Base-by-base conservation (phyloP, 2,113 vertebrate genomes). In the Hyaena hyaena region DNA sequence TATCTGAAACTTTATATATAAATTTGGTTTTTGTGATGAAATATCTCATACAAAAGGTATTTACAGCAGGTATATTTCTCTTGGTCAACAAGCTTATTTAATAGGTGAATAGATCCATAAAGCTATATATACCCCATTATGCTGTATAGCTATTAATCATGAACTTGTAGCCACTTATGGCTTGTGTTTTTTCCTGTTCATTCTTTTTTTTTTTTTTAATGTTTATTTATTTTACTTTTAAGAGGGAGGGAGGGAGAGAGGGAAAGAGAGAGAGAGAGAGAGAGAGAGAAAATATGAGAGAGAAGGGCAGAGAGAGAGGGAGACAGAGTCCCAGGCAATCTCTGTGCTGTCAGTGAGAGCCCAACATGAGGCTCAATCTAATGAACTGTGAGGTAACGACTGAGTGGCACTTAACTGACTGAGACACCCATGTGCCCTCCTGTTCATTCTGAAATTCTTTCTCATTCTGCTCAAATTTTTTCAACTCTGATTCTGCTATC, bases 121-220 rank as follows among this genome's bases (percentile, higher is more conserved):
- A 55, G 16, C 26, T 48, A 15, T 55, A 7, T 53, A 16, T 16
- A 12, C 8, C 17, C 15, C 23, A 2, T 55, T 63, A 10, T 77
- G 16, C 1, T 9, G 2, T n/a, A 16, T 0, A 81, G 10, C 12
- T 45, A 4, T 6, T 50, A 15, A 4, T 9, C 2, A 1, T 16
- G 1, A 16, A 65, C 19, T 48, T 82, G n/a, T 48, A 86, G 28
- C 14, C 35, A 28, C 58, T 58, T 81, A 28, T 23, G 31, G 4
- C 33, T 74, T 79, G 10, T 31, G 48, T 48, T 68, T 55, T 91
- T 63, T 73, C 48, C 2, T 61, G 14, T 24, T 65, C 10, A 19
- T 71, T 80, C 12, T 55, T 55, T 55, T 55, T 55, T 80, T 15
- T 55, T 55, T 55, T 55, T 55, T 55, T 5, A 17, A 17, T 55